Evolutionary conservation across 1,140 invertebrate genomes (phyloP).

Genomic region (Listronotus bonariensis): DNA sequence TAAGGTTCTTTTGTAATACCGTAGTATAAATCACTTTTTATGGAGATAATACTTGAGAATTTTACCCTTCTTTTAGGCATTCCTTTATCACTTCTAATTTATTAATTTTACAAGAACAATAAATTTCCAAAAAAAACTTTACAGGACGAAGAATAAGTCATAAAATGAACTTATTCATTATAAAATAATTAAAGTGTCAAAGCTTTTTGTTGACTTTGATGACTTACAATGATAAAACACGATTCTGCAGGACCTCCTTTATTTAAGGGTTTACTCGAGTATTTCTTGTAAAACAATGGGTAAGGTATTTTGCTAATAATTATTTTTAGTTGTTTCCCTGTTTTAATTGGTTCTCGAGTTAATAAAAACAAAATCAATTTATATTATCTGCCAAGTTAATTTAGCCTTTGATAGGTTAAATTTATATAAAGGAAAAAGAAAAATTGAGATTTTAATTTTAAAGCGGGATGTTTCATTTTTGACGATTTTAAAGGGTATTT

Average conservation of each 20-base stretch:
- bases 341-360: no score
- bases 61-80: no score
- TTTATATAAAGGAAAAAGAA: not conserved
- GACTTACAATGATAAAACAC: slow-evolving; percentile 41
- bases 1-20: no score
- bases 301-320: slow-evolving; percentile 1
- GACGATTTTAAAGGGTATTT: no score
- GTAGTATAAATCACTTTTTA: no score
- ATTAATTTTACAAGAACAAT: slow-evolving; percentile 11
- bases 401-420: not conserved
- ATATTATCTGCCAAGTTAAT: no score
- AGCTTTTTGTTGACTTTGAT: slow-evolving; percentile 44
- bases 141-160: slow-evolving; percentile 24
- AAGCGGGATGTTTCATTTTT: no score
- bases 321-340: not conserved
- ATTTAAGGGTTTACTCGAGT: slow-evolving; percentile 11
- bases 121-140: slow-evolving; percentile 17
- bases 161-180: slow-evolving; percentile 42
- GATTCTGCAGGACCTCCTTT: slow-evolving; percentile 35
- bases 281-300: slow-evolving; percentile 13
- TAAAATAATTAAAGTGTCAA: slow-evolving; percentile 48
- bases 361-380: no score
- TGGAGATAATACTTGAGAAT: no score
- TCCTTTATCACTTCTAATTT: no score
- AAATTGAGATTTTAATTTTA: not conserved